phyloP scores from a whole-genome alignment of 2,888 invertebrate species.

The Sphinx pinastri region DNA sequence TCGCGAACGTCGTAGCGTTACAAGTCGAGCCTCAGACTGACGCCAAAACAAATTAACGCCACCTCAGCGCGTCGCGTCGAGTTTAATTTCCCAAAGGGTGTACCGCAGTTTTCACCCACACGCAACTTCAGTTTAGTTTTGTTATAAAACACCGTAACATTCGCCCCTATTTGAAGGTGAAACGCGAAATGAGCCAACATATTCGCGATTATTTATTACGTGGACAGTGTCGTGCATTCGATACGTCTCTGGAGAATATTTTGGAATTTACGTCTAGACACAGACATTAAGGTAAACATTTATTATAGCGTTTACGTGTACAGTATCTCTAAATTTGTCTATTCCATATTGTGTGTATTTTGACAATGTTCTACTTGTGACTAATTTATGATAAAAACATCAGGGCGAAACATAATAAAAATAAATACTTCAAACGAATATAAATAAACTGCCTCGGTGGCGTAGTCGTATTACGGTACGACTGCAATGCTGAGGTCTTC shows the following conservation, averaged over 20 bases:
- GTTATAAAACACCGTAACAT: conserved; percentile 46
- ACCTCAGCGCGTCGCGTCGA: conserved; percentile 57
- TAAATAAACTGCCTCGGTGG: no score
- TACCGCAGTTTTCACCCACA: conserved; percentile 57
- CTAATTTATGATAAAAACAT: no score
- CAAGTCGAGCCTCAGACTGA: conserved; percentile 42
- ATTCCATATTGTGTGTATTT: not conserved
- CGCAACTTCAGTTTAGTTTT: conserved; percentile 49
- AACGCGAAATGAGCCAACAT: conserved; percentile 44
- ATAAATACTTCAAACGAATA: no score
- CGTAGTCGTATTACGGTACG: no score
- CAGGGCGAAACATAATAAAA: no score
- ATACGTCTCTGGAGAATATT: conserved; percentile 9
- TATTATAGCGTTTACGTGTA: not conserved
- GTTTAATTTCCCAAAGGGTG: conserved; percentile 79
- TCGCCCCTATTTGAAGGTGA: conserved; percentile 37
- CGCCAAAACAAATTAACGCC: conserved; percentile 75
- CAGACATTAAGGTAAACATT: not conserved
- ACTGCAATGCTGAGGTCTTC: no score
- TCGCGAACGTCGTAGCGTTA: conserved; percentile 27
- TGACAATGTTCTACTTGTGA: no score
- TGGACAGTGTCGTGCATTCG: not conserved
- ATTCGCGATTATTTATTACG: conserved; percentile 40
- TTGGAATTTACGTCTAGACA: conserved; percentile 8
- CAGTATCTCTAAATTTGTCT: not conserved